Evolutionary conservation across 2,797 vertebrate genomes (phyloP), one percentile per base, ranked within the genome.

Genomic region (Peromyscus attwateri): DNA sequence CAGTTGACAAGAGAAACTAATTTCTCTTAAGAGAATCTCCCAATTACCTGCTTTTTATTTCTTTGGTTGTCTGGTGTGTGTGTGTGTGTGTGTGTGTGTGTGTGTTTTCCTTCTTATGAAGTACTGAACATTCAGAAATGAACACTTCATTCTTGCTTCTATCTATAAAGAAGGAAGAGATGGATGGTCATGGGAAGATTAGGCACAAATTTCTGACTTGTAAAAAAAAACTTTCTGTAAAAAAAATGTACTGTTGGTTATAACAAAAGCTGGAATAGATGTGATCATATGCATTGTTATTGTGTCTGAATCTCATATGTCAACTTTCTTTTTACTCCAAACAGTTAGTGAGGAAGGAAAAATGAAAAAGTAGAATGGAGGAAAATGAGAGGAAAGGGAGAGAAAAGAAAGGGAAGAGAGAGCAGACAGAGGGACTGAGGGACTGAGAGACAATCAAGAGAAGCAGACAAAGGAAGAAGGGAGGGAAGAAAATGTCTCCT

Each of bases 1-100:
- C 98, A 98, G 93, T 70, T 98, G 95, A 98, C 96, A 98, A 96
- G 27, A 82, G 70, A 98, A 97, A 97, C 94, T 98, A 98, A 97
- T 97, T 98, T 98, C 84, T 98, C 90, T 97, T 96, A 97, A 98
- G 98, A 98, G 96, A 79, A 97, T 34, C 98, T 98, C 66, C 91
- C 92, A 98, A 96, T 97, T 93, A 93, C 76, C 95, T 97, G 95
- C 40, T 40, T 57, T 37, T 87, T 57, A 12, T 25, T 37, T 87
- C 19, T n/a, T 80, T n/a, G 9, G 12, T 43, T 27, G 52, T 14
- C 52, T 52, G 14, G 52, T 52, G 52, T 52, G 52, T 52, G 52
- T 52, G 52, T 52, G 49, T 49, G 49, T 49, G 49, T 49, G 49
- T 52, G 49, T 52, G 49, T 52, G 49, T 52, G 14, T 52, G 52